Evolutionary conservation across 2,888 invertebrate species (phyloP), one percentile per base, ranked within the genome.

Genomic region (Ophion ellenae): DNA sequence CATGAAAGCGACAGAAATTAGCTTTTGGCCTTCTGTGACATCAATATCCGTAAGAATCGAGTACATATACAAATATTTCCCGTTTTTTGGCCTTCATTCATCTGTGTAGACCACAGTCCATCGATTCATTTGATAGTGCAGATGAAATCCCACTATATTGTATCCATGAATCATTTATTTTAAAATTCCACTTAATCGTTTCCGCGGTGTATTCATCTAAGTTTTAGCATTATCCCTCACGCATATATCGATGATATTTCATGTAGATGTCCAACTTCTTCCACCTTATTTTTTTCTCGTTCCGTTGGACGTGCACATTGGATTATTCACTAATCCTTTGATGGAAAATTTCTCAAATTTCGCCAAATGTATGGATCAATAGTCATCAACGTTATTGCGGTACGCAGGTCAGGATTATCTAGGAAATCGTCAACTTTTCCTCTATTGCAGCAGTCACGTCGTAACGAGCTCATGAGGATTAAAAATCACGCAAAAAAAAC

Each of bases 311-410:
- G 47, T 70, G 24, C 28, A 40, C 53, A 11, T 70, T 40, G 70
- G 70, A 70, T 70, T 28, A 70, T 70, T 70, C 70, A 14, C 47
- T 53, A 70, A 70, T 70, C 53, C 53, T 70, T 53, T 70, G 59
- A 20, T 57, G 32, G 59, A 40, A 40, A 73, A 20, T 59, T 61
- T n/a, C 36, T 9, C 28, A 14, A 14, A 59, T 61, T 59, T 32
- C 7, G 40, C 24, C 36, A 59, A 59, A 71, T 11, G 28, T 32
- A 57, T 20, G 59, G 40, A 73, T 59, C 59, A 61, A 36, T 17
- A 24, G 3, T 4, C 59, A 40, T 59, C 1, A 4, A 57, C 32
- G 17, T 32, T 59, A n/a, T 20, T 61, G 2, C 10, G 17, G 47
- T 20, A 17, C 71, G n/a, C 9, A 0, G 17, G 17, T 0, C 7